Evolutionary conservation across 2,113 vertebrate species (phyloP).

Genomic region (Pseudorhombus dupliciocellatus): DNA sequence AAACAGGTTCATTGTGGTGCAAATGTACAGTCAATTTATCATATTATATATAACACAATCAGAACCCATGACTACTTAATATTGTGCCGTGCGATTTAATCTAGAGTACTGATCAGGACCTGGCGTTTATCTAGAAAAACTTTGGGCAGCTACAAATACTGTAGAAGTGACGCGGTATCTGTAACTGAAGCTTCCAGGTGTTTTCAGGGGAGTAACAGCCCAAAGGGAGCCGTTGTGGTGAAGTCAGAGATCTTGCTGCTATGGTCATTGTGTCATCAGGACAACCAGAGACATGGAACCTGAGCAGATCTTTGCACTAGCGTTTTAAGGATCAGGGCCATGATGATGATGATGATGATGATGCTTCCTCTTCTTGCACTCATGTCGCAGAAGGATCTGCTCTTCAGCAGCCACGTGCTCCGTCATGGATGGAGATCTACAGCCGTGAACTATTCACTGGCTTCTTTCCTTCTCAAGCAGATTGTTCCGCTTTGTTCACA

Average conservation of each 20-base stretch:
- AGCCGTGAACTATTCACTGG: constrained; percentile 13
- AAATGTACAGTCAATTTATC: background rate
- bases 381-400: constrained; percentile 29
- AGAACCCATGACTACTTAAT: constrained; percentile 7
- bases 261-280: background rate
- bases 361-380: background rate
- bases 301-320: constrained; percentile 36
- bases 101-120: constrained; percentile 21
- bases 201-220: background rate
- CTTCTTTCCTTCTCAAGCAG: constrained; percentile 6
- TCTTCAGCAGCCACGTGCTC: background rate
- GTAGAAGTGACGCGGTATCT: constrained; percentile 9
- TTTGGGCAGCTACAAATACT: constrained; percentile 23
- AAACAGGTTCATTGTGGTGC: constrained; percentile 11
- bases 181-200: constrained; percentile 23
- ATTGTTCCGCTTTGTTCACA: constrained; percentile 9
- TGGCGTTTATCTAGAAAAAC: constrained; percentile 9
- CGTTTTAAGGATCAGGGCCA: constrained; percentile 20
- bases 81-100: constrained; percentile 18
- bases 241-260: constrained; percentile 34
- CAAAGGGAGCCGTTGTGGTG: constrained; percentile 9
- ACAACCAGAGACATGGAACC: constrained; percentile 46
- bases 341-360: constrained; percentile 1
- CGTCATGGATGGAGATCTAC: background rate
- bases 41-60: background rate